Evolutionary conservation across 1,140 invertebrate genomes (phyloP).

Genomic region (Drosophila ercepeae): DNA sequence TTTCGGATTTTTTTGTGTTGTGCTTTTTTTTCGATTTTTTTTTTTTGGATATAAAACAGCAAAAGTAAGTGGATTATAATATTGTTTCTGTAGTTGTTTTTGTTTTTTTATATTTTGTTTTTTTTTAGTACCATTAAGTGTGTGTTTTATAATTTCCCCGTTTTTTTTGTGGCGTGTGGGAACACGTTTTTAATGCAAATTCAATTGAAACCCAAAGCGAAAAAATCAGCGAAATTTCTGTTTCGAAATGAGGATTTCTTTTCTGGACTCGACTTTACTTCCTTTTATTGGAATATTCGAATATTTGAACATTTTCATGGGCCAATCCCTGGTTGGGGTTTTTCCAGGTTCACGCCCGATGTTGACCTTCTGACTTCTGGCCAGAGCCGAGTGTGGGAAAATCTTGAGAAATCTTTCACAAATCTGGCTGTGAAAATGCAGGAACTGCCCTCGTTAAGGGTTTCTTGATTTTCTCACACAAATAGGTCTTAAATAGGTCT

Average conservation of each 20-base stretch:
- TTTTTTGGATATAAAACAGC: slow-evolving; percentile 63
- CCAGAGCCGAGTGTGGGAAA: slow-evolving; percentile 24
- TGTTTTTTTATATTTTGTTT: slow-evolving; percentile 19
- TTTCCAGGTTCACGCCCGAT: slow-evolving; percentile 26
- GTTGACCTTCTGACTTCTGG: slow-evolving; percentile 17
- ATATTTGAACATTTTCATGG: neutral
- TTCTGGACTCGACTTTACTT: neutral
- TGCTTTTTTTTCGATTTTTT: slow-evolving; percentile 18
- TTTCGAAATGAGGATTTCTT: slow-evolving; percentile 5
- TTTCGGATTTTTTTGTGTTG: slow-evolving; percentile 21
- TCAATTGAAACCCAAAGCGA: slow-evolving; percentile 55
- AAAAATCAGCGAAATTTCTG: slow-evolving; percentile 30
- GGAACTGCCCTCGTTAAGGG: no score
- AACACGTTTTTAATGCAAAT: slow-evolving; percentile 73
- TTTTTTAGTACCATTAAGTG: slow-evolving; percentile 25
- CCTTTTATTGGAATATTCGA: no score
- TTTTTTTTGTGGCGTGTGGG: slow-evolving; percentile 18
- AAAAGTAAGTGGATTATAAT: slow-evolving; percentile 63
- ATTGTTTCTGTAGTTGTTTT: slow-evolving; percentile 24
- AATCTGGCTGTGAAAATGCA: no score
- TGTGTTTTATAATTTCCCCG: slow-evolving; percentile 42
- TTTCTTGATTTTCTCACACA: no score
- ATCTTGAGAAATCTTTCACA: slow-evolving; percentile 8
- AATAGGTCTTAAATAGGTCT: no score
- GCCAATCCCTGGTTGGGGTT: neutral